Percentiles rank a stretch among this genome's conserved stretches.
Evolutionary conservation across 2,888 invertebrate genomes (phyloP).

Genomic region (Meganola albula): DNA sequence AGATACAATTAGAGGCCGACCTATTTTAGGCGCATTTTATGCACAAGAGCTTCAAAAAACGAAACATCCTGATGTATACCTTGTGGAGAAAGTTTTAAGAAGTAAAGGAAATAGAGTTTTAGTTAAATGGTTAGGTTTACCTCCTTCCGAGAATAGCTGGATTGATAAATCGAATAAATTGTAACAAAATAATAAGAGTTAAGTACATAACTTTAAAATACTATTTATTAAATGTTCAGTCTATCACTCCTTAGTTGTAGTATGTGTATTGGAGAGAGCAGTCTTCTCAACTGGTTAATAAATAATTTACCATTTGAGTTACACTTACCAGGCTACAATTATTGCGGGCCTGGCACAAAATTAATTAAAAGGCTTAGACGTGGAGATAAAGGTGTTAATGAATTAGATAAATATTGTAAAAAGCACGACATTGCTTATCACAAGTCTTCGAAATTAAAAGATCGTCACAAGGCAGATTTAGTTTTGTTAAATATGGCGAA

Average conservation of each 20-base stretch:
- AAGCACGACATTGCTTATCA: slow-evolving; percentile 21
- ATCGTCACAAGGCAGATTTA: slow-evolving; percentile 40
- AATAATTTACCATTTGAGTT: slow-evolving; percentile 17
- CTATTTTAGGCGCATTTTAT: slow-evolving; percentile 16
- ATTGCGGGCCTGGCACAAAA: slow-evolving; percentile 29
- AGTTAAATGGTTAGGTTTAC: slow-evolving; percentile 15
- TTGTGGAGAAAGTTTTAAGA: slow-evolving; percentile 14
- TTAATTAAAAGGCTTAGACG: slow-evolving; percentile 31
- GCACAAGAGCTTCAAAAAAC: slow-evolving; percentile 17
- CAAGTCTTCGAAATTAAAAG: slow-evolving; percentile 11
- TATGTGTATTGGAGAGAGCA: slow-evolving; percentile 5
- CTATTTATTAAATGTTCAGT: neutral
- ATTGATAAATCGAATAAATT: slow-evolving; percentile 9
- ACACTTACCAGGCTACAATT: slow-evolving; percentile 30
- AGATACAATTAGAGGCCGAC: slow-evolving; percentile 9
- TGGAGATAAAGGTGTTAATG: slow-evolving; percentile 34
- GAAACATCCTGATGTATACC: slow-evolving; percentile 9
- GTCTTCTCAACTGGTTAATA: slow-evolving; percentile 9
- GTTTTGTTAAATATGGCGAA: slow-evolving; percentile 34
- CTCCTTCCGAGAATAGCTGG: slow-evolving; percentile 12
- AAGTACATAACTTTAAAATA: neutral
- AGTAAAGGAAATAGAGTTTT: slow-evolving; percentile 6
- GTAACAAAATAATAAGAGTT: neutral
- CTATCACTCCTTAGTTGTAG: slow-evolving; percentile 1
- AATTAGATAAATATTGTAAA: slow-evolving; percentile 22